A percentile compares a stretch with the other conserved stretches of the same genome.
These are phyloP conservation scores for Polyommatus iphigenia DNA, from an alignment of 2,888 invertebrate genomes.

Conservation along the genomic window DNA sequence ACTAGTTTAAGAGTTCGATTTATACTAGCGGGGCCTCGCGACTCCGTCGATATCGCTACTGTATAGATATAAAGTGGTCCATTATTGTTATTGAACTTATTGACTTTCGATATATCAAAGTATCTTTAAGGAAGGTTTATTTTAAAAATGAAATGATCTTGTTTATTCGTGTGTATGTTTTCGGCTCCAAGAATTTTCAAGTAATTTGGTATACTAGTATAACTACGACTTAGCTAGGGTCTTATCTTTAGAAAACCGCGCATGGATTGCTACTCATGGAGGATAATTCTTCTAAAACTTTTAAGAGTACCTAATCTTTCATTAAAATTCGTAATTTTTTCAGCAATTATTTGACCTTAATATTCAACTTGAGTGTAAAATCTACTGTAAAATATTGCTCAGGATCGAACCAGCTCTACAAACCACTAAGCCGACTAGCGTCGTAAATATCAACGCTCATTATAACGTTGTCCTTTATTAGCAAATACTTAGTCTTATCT, in stretches of 20 bases:
- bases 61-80: background rate
- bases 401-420: background rate
- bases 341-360: too few species aligned
- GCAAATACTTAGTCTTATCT: conserved; percentile 40
- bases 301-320: background rate
- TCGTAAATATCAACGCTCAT: background rate
- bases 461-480: conserved; percentile 36
- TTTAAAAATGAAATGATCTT: background rate
- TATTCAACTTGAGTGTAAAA: too few species aligned
- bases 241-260: too few species aligned
- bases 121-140: background rate
- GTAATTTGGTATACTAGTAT: background rate
- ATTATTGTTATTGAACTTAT: background rate
- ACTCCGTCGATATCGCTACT: conserved; percentile 14
- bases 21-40: background rate
- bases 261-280: too few species aligned
- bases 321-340: too few species aligned
- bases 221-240: too few species aligned
- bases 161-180: background rate
- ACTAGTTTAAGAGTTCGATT: conserved; percentile 19
- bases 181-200: too few species aligned
- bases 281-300: background rate
- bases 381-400: too few species aligned
- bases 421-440: background rate
- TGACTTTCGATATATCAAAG: background rate